Percentiles rank a stretch among this genome's conserved stretches.
These are phyloP conservation scores for Corydoras sp. DNA, from an alignment of 2,113 vertebrate species.

Conservation along the genomic window DNA sequence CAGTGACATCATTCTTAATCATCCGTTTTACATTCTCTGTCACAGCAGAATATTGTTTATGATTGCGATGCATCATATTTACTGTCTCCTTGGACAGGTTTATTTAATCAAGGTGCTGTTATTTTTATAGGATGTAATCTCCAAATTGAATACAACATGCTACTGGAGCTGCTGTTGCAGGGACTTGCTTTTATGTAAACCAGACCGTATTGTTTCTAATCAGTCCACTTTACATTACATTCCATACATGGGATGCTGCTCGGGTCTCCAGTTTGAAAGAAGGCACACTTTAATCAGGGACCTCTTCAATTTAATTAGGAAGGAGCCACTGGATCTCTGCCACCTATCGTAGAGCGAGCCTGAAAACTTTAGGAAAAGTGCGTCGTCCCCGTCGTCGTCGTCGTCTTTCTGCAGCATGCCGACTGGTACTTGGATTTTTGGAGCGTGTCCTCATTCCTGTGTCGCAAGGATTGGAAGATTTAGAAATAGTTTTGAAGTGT, in stretches of 20 bases:
- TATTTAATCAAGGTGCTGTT: conserved; percentile 32
- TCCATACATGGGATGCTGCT: conserved; percentile 14
- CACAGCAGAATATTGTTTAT: background rate
- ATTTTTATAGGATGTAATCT: conserved; percentile 33
- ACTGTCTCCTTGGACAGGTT: conserved; percentile 26
- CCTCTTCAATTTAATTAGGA: conserved; percentile 42
- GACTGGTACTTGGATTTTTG: background rate
- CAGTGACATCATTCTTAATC: background rate
- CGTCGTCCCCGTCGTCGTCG: too few species aligned
- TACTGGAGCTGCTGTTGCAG: conserved; percentile 11
- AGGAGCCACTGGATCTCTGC: conserved; percentile 13
- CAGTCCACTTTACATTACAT: conserved; percentile 26
- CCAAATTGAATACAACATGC: conserved; percentile 33
- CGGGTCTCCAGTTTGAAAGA: conserved; percentile 27
- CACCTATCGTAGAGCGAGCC: background rate
- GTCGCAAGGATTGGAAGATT: too few species aligned
- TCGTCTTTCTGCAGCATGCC: background rate
- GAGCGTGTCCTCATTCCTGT: too few species aligned
- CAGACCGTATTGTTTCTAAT: conserved; percentile 8
- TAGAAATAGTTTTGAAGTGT: too few species aligned
- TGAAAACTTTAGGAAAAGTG: background rate
- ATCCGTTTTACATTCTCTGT: background rate
- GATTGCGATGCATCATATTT: background rate
- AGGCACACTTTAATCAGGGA: conserved; percentile 37
- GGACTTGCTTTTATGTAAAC: conserved; percentile 18